Base-by-base conservation (phyloP, 2,113 vertebrate genomes). In the Chloropsis hardwickii region DNA sequence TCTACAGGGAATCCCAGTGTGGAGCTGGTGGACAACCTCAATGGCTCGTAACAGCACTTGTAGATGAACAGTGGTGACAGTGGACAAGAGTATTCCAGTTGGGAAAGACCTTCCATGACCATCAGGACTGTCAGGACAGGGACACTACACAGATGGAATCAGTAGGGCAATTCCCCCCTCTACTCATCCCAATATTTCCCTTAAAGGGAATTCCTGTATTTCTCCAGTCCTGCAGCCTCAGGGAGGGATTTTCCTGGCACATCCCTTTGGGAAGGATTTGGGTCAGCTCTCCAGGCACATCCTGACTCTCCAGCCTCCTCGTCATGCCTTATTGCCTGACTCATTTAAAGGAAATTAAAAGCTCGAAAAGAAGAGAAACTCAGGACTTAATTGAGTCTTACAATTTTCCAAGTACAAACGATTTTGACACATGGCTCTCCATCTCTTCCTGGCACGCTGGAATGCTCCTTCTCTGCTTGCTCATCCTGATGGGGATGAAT, bases 281-380 rank as follows among this genome's bases (percentile, higher is more conserved):
- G 33, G 39, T 74, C 5, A 2, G 27, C 20, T 50, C 53, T 81
- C 53, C 88, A 70, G 51, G 76, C 54, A 87, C 53, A 45, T 13
- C 16, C 65, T 22, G 16, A 1, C 20, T 54, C 56, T 89, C 44
- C 88, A 74, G 62, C 69, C 85, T 83, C 28, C 37, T 47, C 17
- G 19, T 71, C 57, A 84, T 5, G 21, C 50, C 85, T 95, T 66
- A 56, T 28, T 69, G 67, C 65, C 83, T 66, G 31, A 35, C 45
- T 97, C 84, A 90, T 94, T 96, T 84, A 82, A 92, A 87, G 17
- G 57, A 80, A 95, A 96, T 86, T 92, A 92, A 93, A 90, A 73
- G 56, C 53, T 27, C 1, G 3, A 6, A 61, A 45, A 74, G 70
- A 18, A 47, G 24, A 53, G 7, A 40, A 86, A 35, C 33, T 53